These are phyloP conservation scores for Clarias magur DNA, from an alignment of 2,113 vertebrate genomes.

Conservation along the genomic window DNA sequence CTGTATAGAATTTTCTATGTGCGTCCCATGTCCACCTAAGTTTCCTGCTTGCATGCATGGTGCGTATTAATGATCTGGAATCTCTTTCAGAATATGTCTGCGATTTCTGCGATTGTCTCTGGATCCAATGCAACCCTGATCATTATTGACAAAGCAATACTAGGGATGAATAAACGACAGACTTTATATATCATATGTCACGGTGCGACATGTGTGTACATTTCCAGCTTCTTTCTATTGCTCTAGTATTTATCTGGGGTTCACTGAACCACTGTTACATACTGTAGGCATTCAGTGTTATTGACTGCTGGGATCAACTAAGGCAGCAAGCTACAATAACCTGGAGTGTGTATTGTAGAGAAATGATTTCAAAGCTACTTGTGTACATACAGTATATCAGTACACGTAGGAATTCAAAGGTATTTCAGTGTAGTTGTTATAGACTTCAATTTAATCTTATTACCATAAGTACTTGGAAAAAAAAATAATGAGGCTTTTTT, in stretches of 20 bases:
- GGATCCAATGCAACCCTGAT: neutral
- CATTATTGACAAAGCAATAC: neutral
- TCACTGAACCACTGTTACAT: neutral
- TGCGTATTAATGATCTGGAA: neutral
- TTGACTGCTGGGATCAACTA: neutral
- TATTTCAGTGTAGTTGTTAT: neutral
- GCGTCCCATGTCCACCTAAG: no score
- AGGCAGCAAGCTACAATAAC: neutral
- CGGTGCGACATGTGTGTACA: neutral
- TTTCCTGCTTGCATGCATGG: neutral
- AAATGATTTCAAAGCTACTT: neutral
- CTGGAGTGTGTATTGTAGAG: neutral
- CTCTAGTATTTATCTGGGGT: neutral
- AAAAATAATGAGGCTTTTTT: constrained; percentile 14
- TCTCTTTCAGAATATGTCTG: neutral
- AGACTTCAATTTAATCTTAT: neutral
- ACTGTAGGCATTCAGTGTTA: neutral
- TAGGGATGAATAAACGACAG: neutral
- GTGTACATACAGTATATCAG: neutral
- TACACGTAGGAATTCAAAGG: neutral
- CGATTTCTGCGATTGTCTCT: neutral
- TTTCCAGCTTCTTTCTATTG: neutral
- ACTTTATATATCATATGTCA: neutral
- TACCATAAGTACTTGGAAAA: neutral
- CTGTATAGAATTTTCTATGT: neutral